Evolutionary conservation across 2,888 invertebrate species (phyloP).

Genomic region (Tachina fera): DNA sequence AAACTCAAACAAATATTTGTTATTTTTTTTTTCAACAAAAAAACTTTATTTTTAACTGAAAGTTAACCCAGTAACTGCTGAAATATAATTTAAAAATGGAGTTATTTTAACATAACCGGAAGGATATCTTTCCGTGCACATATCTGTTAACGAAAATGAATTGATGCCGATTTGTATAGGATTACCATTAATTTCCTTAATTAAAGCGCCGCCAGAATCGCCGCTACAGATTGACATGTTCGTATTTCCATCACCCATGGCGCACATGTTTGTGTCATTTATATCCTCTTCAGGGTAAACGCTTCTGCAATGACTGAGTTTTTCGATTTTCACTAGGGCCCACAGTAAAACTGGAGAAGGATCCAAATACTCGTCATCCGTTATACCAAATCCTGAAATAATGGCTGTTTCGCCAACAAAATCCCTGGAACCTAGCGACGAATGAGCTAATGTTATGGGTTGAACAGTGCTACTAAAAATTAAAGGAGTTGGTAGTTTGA

Average conservation of each 20-base stretch:
- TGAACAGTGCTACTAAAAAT: slow-evolving; percentile 75
- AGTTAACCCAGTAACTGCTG: slow-evolving; percentile 72
- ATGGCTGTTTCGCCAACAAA: slow-evolving; percentile 76
- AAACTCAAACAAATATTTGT: no score
- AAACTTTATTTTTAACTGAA: slow-evolving; percentile 21
- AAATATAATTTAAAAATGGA: slow-evolving; percentile 77
- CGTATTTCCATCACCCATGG: slow-evolving; percentile 74
- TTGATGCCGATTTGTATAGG: slow-evolving; percentile 80
- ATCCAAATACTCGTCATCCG: slow-evolving; percentile 79
- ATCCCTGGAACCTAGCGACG: slow-evolving; percentile 66
- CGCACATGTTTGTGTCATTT: slow-evolving; percentile 77
- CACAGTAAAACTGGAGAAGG: slow-evolving; percentile 76
- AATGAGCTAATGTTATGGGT: slow-evolving; percentile 76
- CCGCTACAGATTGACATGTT: slow-evolving; percentile 81
- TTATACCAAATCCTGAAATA: slow-evolving; percentile 79
- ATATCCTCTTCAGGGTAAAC: slow-evolving; percentile 75
- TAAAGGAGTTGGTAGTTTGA: slow-evolving; percentile 76
- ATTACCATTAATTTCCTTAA: slow-evolving; percentile 70
- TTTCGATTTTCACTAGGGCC: slow-evolving; percentile 78
- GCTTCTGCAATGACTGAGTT: slow-evolving; percentile 75
- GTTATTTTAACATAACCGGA: slow-evolving; percentile 79
- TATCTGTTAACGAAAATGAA: slow-evolving; percentile 80
- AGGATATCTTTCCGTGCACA: slow-evolving; percentile 77
- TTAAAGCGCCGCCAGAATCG: slow-evolving; percentile 81
- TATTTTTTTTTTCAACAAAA: no score